Conservation (phyloP, 2,797 vertebrate genomes). For the Ctenochaetus hawaiiensis region DNA sequence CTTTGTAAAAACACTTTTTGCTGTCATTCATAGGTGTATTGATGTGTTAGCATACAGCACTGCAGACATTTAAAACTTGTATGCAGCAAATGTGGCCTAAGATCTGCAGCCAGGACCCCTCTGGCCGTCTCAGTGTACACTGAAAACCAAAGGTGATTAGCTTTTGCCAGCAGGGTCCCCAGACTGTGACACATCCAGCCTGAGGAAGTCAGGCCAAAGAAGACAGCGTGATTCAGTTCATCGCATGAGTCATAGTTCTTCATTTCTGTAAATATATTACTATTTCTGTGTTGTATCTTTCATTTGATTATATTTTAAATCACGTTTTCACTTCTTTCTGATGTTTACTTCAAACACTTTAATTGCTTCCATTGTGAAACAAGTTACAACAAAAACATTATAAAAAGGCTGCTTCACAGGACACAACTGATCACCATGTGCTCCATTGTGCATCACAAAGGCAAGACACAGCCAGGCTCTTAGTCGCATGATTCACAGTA, state of each 20-base stretch:
- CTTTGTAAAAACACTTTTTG: conserved; percentile 35
- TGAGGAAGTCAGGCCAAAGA: conserved; percentile 20
- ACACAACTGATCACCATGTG: conserved; percentile 18
- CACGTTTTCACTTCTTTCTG: not conserved
- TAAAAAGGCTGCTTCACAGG: not conserved
- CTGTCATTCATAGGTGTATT: conserved; percentile 11
- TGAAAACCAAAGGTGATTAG: conserved; percentile 57
- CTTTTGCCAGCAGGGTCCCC: conserved; percentile 34
- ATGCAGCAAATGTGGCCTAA: conserved; percentile 21
- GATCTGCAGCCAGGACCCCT: conserved; percentile 35
- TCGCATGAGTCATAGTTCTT: conserved; percentile 16
- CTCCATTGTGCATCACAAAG: conserved; percentile 8
- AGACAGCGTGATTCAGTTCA: conserved; percentile 30
- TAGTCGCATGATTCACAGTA: conserved; percentile 31
- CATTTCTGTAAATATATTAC: not conserved
- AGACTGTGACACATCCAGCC: conserved; percentile 38
- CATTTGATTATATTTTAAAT: not conserved
- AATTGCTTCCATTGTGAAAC: not conserved
- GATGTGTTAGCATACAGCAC: conserved; percentile 24
- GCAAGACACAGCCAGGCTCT: not conserved
- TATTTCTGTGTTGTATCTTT: not conserved
- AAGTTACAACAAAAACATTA: not conserved
- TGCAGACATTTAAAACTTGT: conserved; percentile 30
- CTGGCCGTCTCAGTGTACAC: conserved; percentile 26
- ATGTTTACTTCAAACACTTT: not conserved